A percentile compares a stretch with the other conserved stretches of the same genome.
Conservation (phyloP, 1,140 invertebrate genomes). For the Belonocnema kinseyi region DNA sequence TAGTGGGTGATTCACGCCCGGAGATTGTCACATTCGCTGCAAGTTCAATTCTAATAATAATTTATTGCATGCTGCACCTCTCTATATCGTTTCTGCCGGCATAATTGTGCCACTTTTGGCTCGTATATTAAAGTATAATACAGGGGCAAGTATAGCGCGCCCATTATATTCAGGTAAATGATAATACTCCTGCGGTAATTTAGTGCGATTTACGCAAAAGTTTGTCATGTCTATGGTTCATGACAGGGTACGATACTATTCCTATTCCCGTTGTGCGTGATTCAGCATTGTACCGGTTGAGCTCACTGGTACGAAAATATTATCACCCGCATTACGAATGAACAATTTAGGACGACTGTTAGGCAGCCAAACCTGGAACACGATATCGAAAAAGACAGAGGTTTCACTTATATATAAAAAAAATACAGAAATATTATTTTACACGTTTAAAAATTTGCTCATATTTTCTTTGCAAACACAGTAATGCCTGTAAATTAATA, state of each 20-base stretch:
- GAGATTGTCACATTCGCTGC: conserved; percentile 31
- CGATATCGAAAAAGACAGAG: not conserved
- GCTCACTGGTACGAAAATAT: conserved; percentile 25
- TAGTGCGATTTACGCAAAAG: conserved; percentile 26
- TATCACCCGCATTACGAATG: conserved; percentile 2
- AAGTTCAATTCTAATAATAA: conserved; percentile 28
- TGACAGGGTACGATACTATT: conserved; percentile 15
- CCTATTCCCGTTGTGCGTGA: conserved; percentile 5
- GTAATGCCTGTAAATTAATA: too few species aligned
- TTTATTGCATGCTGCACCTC: conserved; percentile 23
- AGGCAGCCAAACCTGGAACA: not conserved
- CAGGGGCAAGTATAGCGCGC: conserved; percentile 26
- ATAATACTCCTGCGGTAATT: conserved; percentile 27
- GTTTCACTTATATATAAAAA: not conserved
- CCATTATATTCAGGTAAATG: conserved; percentile 30
- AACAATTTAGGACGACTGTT: not conserved
- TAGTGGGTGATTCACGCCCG: conserved; percentile 25
- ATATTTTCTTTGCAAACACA: too few species aligned
- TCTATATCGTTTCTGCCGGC: conserved; percentile 2
- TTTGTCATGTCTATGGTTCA: conserved; percentile 25
- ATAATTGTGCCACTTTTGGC: conserved; percentile 21
- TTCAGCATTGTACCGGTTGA: conserved; percentile 14
- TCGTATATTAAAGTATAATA: conserved; percentile 27
- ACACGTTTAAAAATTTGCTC: too few species aligned
- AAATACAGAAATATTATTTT: too few species aligned